Percentiles rank a stretch among this genome's conserved stretches.
phyloP scores from a whole-genome alignment of 2,113 vertebrate species.

The Pristiophorus japonicus region DNA sequence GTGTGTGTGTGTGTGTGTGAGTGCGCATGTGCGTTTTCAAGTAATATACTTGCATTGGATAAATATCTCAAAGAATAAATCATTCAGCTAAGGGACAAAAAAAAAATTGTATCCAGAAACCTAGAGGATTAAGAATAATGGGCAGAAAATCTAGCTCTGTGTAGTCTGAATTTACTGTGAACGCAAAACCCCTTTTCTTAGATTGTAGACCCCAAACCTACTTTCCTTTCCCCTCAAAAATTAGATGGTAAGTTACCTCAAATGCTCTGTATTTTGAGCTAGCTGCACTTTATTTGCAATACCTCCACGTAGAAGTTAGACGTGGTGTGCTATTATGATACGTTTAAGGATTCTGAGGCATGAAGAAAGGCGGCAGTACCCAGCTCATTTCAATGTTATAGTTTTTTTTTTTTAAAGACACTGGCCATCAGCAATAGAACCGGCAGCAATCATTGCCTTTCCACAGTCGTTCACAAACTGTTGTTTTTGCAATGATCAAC shows the following conservation, averaged over 20 bases:
- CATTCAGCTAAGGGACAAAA: not conserved
- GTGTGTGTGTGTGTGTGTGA: not conserved
- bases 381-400: not conserved
- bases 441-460: not conserved
- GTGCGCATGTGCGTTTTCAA: not conserved
- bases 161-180: not conserved
- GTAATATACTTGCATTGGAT: not conserved
- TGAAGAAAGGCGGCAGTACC: not conserved
- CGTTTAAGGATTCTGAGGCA: not conserved
- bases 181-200: not conserved
- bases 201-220: not conserved
- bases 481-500: constrained; percentile 50
- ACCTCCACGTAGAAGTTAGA: not conserved
- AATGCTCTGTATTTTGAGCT: not conserved
- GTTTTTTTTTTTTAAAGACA: not conserved
- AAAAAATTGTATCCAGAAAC: not conserved
- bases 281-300: not conserved
- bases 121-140: not conserved
- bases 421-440: not conserved
- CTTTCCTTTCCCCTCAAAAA: not conserved
- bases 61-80: not conserved
- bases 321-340: not conserved
- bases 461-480: not conserved
- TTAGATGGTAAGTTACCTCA: not conserved
- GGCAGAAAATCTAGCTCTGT: not conserved